Percentiles rank a stretch among this genome's conserved stretches.
Conservation (phyloP, 2,888 invertebrate species). For the Patella depressa region DNA sequence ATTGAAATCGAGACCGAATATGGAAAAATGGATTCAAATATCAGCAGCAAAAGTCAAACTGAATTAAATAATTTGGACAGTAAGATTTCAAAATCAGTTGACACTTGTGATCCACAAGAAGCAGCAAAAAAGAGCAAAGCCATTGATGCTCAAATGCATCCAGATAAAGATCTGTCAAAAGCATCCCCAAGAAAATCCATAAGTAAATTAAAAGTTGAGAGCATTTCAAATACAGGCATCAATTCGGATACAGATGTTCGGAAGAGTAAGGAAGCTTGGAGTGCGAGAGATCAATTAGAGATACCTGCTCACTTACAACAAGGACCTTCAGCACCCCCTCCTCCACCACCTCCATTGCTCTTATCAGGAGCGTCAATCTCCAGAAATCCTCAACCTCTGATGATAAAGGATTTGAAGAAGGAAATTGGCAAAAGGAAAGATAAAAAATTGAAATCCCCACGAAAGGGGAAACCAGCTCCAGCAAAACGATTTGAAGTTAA, state of each 20-base stretch:
- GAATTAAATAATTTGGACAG: not conserved
- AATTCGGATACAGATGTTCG: not conserved
- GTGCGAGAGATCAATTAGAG: not conserved
- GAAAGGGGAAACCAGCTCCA: slow-evolving; percentile 14
- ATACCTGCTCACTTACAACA: slow-evolving; percentile 13
- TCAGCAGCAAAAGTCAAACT: not conserved
- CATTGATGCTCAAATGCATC: not conserved
- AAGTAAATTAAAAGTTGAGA: not conserved
- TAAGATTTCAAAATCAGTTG: not conserved
- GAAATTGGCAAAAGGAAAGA: slow-evolving; percentile 13
- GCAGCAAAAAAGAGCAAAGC: not conserved
- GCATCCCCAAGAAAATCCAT: not conserved
- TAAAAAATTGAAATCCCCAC: not conserved
- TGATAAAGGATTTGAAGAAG: not conserved
- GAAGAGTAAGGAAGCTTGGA: slow-evolving; percentile 4
- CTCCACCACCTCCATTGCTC: slow-evolving; percentile 33
- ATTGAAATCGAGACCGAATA: not conserved
- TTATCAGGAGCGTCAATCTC: not conserved
- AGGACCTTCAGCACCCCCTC: slow-evolving; percentile 37
- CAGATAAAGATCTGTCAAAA: not conserved
- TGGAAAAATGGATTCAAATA: not conserved
- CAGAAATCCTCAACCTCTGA: not conserved
- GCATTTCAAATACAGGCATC: not conserved
- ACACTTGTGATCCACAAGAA: no score
- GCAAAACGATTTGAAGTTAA: slow-evolving; percentile 44